A percentile compares a stretch with the other conserved stretches of the same genome.
These are phyloP conservation scores for Podarcis muralis DNA, from an alignment of 2,113 vertebrate genomes.

Conservation along the genomic window DNA sequence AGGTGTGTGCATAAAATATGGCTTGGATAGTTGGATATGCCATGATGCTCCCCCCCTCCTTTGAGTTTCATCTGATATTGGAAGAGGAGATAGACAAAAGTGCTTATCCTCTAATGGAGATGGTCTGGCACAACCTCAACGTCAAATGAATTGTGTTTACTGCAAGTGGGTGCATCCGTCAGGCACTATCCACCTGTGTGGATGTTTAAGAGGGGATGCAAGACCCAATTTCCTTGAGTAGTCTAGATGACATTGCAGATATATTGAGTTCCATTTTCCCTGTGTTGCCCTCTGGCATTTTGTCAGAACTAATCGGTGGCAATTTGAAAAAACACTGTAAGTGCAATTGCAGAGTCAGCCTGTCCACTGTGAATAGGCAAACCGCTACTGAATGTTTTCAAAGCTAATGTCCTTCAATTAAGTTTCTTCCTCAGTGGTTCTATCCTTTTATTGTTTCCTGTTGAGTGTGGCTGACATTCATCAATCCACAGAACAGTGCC, in stretches of 20 bases:
- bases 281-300: not conserved
- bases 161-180: not conserved
- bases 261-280: not conserved
- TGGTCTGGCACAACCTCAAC: not conserved
- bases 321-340: not conserved
- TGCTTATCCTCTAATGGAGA: not conserved
- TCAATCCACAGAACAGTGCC: not conserved
- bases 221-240: not conserved
- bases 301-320: not conserved
- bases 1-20: not conserved
- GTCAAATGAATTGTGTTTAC: not conserved
- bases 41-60: too few relatives aligned
- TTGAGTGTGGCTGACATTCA: not conserved
- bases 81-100: not conserved
- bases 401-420: not conserved
- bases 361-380: not conserved
- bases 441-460: not conserved
- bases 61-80: not conserved
- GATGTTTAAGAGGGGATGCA: too few relatives aligned
- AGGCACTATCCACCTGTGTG: not conserved
- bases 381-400: not conserved
- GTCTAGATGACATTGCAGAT: not conserved
- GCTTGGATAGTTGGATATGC: not conserved
- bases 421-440: not conserved
- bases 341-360: not conserved